Evolutionary conservation across 1,140 invertebrate species (phyloP).

Genomic region (Drosophila sulfurigaster): DNA sequence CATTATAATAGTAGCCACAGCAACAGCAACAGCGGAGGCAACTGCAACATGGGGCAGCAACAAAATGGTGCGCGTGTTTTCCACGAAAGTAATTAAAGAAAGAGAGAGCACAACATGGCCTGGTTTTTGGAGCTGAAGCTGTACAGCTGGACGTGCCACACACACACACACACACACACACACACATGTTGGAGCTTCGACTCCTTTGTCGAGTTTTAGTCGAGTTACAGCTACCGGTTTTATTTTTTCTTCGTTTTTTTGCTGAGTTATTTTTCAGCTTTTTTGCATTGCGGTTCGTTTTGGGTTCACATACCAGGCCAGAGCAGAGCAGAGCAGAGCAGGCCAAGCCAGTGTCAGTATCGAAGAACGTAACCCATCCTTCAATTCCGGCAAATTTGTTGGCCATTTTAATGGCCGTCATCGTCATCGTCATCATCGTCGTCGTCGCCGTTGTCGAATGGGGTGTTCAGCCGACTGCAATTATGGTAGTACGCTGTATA

Average conservation of each 20-base stretch:
- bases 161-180: too few relatives aligned
- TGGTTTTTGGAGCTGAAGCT: constrained; percentile 28
- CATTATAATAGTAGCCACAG: too few relatives aligned
- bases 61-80: constrained; percentile 74
- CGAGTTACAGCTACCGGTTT: constrained; percentile 69
- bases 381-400: constrained; percentile 61
- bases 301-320: constrained; percentile 58
- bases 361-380: constrained; percentile 22
- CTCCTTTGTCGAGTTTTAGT: constrained; percentile 58
- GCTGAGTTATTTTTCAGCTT: background rate
- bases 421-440: constrained; percentile 38
- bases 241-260: background rate
- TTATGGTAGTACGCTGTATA: constrained; percentile 60
- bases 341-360: constrained; percentile 42
- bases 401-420: constrained; percentile 78
- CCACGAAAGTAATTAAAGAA: constrained; percentile 75
- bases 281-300: constrained; percentile 11
- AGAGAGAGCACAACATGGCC: constrained; percentile 37
- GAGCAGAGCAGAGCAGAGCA: too few relatives aligned
- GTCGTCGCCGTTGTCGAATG: constrained; percentile 49
- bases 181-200: background rate
- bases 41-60: background rate
- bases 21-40: background rate
- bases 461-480: constrained; percentile 73
- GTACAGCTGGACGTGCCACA: constrained; percentile 6